Evolutionary conservation across 2,113 vertebrate species (phyloP).

Genomic region (Polypterus bichir): DNA sequence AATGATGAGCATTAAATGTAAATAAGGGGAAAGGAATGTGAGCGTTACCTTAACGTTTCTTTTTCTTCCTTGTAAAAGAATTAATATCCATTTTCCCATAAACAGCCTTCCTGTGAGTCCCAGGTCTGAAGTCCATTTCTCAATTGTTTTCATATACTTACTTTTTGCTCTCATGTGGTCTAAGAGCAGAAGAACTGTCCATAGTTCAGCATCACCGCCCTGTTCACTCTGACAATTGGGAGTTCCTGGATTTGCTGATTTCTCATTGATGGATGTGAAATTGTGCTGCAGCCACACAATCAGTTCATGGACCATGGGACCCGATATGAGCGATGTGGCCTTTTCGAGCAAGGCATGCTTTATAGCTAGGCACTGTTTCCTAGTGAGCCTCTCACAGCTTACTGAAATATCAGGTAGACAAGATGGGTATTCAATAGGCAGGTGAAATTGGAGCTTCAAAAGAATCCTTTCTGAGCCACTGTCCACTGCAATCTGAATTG

Average conservation of each 20-base stretch:
- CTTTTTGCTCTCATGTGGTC: conserved; percentile 75
- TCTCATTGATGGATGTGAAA: conserved; percentile 35
- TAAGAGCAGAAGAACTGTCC: conserved; percentile 57
- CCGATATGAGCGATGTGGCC: conserved; percentile 43
- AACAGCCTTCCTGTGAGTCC: conserved; percentile 69
- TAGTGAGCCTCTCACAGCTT: conserved; percentile 52
- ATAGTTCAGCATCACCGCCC: conserved; percentile 31
- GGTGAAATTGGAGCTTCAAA: conserved; percentile 56
- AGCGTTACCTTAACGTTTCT: conserved; percentile 55
- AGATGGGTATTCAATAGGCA: conserved; percentile 56
- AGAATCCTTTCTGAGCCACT: conserved; percentile 34
- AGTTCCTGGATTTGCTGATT: conserved; percentile 8
- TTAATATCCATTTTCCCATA: conserved; percentile 61
- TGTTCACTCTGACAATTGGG: conserved; percentile 13
- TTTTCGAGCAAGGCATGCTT: conserved; percentile 48
- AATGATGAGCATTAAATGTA: no score
- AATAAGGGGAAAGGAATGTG: no score
- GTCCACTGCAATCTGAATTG: conserved; percentile 49
- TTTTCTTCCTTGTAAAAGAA: conserved; percentile 67
- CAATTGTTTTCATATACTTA: conserved; percentile 61
- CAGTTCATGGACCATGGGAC: conserved; percentile 65
- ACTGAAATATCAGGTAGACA: conserved; percentile 54
- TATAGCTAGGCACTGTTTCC: conserved; percentile 46
- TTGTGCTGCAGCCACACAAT: conserved; percentile 64
- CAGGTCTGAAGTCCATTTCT: conserved; percentile 61